A percentile compares a stretch with the other conserved stretches of the same genome.
phyloP scores from a whole-genome alignment of 2,113 vertebrate genomes.

The Pelvicachromis taeniatus region DNA sequence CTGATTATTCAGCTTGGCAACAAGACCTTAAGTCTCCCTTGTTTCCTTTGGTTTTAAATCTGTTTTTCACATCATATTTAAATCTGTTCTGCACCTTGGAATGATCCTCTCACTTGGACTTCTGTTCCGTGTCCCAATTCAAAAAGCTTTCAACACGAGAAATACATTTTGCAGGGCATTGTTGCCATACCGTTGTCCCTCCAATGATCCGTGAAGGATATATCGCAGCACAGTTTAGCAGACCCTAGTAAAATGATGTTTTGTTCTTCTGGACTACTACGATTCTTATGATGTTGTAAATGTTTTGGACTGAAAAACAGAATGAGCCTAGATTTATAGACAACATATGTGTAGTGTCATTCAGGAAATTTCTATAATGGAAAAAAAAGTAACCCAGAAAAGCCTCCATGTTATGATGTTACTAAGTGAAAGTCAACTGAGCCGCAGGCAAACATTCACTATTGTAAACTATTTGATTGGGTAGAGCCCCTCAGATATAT shows the following conservation, averaged over 20 bases:
- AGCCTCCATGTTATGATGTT: not conserved
- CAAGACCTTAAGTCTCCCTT: not conserved
- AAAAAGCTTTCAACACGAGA: slow-evolving; percentile 36
- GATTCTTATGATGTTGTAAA: not conserved
- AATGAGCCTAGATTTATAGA: not conserved
- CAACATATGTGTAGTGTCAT: not conserved
- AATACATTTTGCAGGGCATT: not conserved
- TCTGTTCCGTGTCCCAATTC: slow-evolving; percentile 5
- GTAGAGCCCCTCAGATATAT: not conserved
- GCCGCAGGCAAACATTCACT: not conserved
- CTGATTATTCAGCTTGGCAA: slow-evolving; percentile 17
- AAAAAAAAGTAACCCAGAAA: not conserved
- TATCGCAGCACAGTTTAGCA: slow-evolving; percentile 18
- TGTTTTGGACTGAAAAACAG: not conserved
- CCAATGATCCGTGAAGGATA: slow-evolving; percentile 15
- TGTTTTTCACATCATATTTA: slow-evolving; percentile 47
- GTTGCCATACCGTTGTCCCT: slow-evolving; percentile 20
- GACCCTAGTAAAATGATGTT: not conserved
- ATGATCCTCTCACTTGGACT: slow-evolving; percentile 22
- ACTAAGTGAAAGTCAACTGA: not conserved
- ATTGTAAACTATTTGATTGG: not conserved
- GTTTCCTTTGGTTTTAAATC: slow-evolving; percentile 26
- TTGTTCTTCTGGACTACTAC: not conserved
- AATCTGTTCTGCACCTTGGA: slow-evolving; percentile 32
- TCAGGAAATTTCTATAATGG: not conserved